These are phyloP conservation scores for Escarpia spicata DNA, from an alignment of 2,888 invertebrate species.

Conservation along the genomic window DNA sequence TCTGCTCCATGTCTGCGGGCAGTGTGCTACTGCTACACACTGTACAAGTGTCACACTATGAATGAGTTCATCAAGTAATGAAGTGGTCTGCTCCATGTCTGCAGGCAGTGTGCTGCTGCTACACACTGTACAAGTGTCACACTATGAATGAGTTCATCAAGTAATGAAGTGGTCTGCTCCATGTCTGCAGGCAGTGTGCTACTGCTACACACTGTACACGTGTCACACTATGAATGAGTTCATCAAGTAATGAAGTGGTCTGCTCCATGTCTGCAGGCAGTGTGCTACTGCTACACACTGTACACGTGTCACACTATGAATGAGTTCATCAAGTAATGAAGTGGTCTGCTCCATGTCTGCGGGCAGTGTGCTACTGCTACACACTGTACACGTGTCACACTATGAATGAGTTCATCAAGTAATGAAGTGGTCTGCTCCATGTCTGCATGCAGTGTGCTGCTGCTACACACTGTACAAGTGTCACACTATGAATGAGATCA, in stretches of 20 bases:
- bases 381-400: neutral
- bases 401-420: neutral
- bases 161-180: too few species aligned
- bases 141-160: neutral
- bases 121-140: neutral
- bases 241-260: too few species aligned
- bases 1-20: neutral
- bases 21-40: neutral
- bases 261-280: neutral
- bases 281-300: neutral
- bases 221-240: neutral
- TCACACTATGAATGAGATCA: neutral
- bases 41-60: neutral
- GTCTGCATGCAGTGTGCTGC: neutral
- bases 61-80: neutral
- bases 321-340: neutral
- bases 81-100: neutral
- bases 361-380: neutral
- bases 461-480: neutral
- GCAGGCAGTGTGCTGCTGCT: neutral
- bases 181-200: neutral
- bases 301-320: neutral
- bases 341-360: neutral
- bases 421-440: neutral
- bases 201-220: neutral